Evolutionary conservation across 2,113 vertebrate species (phyloP), one percentile per base, ranked within the genome.

Genomic region (Bothrops jararaca): DNA sequence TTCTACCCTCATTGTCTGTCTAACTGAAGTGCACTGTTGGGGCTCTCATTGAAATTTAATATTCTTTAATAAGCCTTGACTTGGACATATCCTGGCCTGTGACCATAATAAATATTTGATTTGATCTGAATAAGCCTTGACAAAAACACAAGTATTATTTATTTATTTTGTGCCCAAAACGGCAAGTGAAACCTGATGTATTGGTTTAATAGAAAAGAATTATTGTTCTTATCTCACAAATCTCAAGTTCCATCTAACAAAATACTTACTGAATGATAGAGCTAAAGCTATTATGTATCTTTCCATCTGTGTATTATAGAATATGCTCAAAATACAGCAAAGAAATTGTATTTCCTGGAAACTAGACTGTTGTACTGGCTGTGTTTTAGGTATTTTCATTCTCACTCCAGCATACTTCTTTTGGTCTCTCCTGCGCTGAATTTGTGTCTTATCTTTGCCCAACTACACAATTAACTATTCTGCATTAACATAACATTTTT

Each of bases 111-210:
- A 80, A 80, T 39, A 39, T 39, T 80, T 80, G 34, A 42, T 42
- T 80, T 80, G 74, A 42, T 80, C 7, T 39, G 74, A 90, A 64
- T 26, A 45, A 11, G 11, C 39, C 22, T 88, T 56, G 34, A 88
- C 95, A 91, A 88, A 90, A 60, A 48, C 23, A 48, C 20, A 86
- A 86, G 20, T 39, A 80, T 29, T 3, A 92, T 94, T 34, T 92
- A 45, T 18, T 86, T 5, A 0, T 0, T 90, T 91, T 85, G 64
- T 94, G 29, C 3, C 23, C 26, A 86, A 3, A n/a, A 50, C 39
- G 13, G 2, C 11, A 10, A 2, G 34, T 7, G 24, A 91, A 39
- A 64, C 7, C 57, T 69, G 3, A 87, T 0, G 12, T 88, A n/a
- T 5, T 53, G 92, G 52, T 39, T 9, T 7, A 42, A 80, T 20